A percentile compares a stretch with the other conserved stretches of the same genome.
phyloP scores from a whole-genome alignment of 2,113 vertebrate genomes.

The Sphaerodactylus townsendi region DNA sequence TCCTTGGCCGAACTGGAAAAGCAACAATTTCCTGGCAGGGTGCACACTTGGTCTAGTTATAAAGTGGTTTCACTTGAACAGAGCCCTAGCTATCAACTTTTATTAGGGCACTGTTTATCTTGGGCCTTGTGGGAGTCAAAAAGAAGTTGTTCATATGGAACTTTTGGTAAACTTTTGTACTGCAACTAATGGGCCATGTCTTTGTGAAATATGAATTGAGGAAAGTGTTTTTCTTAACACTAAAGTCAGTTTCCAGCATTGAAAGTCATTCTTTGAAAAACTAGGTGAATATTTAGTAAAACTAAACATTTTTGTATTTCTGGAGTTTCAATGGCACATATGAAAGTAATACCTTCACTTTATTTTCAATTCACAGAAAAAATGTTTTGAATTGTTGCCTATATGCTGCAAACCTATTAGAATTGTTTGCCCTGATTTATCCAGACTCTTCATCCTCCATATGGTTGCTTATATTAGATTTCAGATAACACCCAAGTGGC shows the following conservation, averaged over 20 bases:
- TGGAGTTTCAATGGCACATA: neutral
- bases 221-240: slow-evolving; percentile 37
- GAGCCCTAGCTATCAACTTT: slow-evolving; percentile 66
- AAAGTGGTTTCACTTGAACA: slow-evolving; percentile 68
- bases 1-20: slow-evolving; percentile 67
- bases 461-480: neutral
- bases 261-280: slow-evolving; percentile 31
- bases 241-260: slow-evolving; percentile 33
- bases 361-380: neutral
- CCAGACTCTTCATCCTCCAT: neutral
- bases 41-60: slow-evolving; percentile 59
- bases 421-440: no score
- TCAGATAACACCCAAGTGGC: neutral
- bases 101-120: slow-evolving; percentile 71
- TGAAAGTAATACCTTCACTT: accelerated
- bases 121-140: slow-evolving; percentile 56
- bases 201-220: slow-evolving; percentile 27
- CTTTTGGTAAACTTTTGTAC: slow-evolving; percentile 50
- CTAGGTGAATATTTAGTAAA: neutral
- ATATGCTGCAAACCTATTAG: neutral
- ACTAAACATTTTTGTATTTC: slow-evolving; percentile 9
- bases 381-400: no score
- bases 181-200: neutral
- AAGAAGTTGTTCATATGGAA: slow-evolving; percentile 39
- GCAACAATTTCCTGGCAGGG: slow-evolving; percentile 72